These are phyloP conservation scores for Nesidiocoris tenuis DNA, from an alignment of 2,888 invertebrate genomes.

Conservation along the genomic window DNA sequence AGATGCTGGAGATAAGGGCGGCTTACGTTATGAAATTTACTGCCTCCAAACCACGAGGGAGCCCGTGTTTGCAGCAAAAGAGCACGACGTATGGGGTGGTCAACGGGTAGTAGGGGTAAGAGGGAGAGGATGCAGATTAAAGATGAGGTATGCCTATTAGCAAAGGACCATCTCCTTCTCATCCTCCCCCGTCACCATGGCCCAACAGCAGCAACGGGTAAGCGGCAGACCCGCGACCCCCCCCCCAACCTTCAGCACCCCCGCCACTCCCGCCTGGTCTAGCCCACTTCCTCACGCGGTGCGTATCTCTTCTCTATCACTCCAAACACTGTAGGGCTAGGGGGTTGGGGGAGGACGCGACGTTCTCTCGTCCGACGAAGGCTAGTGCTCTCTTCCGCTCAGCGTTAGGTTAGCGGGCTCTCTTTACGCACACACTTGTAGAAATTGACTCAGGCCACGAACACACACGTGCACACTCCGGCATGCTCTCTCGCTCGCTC, in stretches of 20 bases:
- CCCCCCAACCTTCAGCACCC: neutral
- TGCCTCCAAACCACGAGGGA: neutral
- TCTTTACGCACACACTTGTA: conserved; percentile 1
- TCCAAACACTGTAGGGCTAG: neutral
- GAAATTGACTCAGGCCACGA: conserved; percentile 18
- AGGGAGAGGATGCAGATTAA: conserved; percentile 17
- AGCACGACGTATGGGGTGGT: neutral
- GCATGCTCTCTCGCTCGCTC: conserved; percentile 35
- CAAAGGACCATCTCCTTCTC: neutral
- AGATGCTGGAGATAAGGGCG: conserved; percentile 31
- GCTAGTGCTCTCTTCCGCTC: neutral
- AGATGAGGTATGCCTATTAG: conserved; percentile 32
- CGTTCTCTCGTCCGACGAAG: neutral
- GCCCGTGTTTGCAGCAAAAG: neutral
- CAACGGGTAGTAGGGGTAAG: neutral
- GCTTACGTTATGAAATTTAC: conserved; percentile 37
- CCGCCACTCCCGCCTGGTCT: neutral
- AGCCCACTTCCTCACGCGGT: neutral
- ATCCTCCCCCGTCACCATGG: neutral
- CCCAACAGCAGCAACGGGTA: neutral
- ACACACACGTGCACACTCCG: conserved; percentile 9
- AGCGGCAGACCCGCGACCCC: neutral
- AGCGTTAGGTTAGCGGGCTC: neutral
- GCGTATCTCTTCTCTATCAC: neutral
- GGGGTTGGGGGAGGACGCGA: neutral